Evolutionary conservation across 2,797 vertebrate genomes (phyloP), one percentile per base, ranked within the genome.

Genomic region (Melanotaenia pygmaea): DNA sequence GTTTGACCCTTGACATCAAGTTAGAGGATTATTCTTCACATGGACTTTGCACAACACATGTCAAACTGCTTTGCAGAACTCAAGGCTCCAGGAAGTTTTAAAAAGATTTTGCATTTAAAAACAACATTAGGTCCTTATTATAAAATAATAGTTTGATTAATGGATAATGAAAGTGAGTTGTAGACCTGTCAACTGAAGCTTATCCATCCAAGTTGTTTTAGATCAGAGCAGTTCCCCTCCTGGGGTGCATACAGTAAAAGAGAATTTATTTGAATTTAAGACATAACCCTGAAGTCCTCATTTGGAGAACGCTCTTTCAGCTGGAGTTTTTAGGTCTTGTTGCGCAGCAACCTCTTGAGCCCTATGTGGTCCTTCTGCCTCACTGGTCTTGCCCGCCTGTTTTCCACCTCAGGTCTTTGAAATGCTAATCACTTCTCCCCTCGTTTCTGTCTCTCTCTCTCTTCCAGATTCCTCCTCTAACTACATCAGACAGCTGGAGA

Each of bases 401-500:
- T 77, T 85, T 70, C 57, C 3, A 1, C 65, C 75, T 35, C 38
- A 62, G 70, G 59, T 80, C 86, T 91, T 91, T 93, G 84, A 89
- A 91, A 91, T 92, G 88, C 84, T 91, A 89, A 92, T 90, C 53
- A 2, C 74, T 81, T 66, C 74, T 81, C 67, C 59, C 63, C 24
- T 78, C 74, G 80, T 82, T 71, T 80, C 76, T 58, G 5, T 72
- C 74, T 76, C 43, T 20, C 8, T 81, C 59, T 82, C 83, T 83
- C 64, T 79, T 91, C 35, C 93, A 99, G 97, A 98, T 93, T 89
- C 97, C 3, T 96, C 97, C 67, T 95, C 96, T 84, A 95, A 95
- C 94, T 98, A 98, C 87, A 95, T 97, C 93, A 93, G 96, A 75
- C 97, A 97, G 90, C 94, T 98, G 90, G 97, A 98, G 94, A 96